phyloP scores from a whole-genome alignment of 2,888 invertebrate genomes.

The Ethmia dodecea region DNA sequence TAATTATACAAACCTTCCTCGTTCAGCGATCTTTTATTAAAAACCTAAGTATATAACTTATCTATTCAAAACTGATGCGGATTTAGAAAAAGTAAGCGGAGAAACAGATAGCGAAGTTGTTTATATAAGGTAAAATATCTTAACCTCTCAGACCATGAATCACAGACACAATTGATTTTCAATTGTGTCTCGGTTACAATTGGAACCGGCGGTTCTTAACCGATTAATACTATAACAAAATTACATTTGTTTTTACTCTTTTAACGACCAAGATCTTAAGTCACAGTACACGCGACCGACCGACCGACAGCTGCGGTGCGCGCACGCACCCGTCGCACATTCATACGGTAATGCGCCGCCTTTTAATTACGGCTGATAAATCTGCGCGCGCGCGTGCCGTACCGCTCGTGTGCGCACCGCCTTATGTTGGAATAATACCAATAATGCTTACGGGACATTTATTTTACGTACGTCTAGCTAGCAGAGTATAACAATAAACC shows the following conservation, averaged over 20 bases:
- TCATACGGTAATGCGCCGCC: constrained; percentile 69
- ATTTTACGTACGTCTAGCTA: not conserved
- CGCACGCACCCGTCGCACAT: constrained; percentile 64
- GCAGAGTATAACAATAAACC: no score
- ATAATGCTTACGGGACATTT: not conserved
- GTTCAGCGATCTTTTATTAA: no score
- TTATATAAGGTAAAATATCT: no score
- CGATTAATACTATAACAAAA: not conserved
- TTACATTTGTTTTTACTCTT: not conserved
- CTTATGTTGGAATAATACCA: constrained; percentile 44
- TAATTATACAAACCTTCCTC: no score
- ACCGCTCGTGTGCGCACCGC: constrained; percentile 38
- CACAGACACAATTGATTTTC: no score
- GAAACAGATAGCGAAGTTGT: no score
- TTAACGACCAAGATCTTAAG: constrained; percentile 30
- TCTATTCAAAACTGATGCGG: no score
- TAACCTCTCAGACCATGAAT: no score
- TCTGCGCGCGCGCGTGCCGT: constrained; percentile 61
- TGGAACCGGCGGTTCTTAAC: no score
- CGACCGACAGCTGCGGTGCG: constrained; percentile 63
- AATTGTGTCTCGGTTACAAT: no score
- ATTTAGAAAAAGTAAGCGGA: no score
- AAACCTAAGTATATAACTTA: no score
- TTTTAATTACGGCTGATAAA: constrained; percentile 75
- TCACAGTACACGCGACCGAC: constrained; percentile 23